Base-by-base conservation (phyloP, 1,140 invertebrate species). In the Tetraneura akinire region DNA sequence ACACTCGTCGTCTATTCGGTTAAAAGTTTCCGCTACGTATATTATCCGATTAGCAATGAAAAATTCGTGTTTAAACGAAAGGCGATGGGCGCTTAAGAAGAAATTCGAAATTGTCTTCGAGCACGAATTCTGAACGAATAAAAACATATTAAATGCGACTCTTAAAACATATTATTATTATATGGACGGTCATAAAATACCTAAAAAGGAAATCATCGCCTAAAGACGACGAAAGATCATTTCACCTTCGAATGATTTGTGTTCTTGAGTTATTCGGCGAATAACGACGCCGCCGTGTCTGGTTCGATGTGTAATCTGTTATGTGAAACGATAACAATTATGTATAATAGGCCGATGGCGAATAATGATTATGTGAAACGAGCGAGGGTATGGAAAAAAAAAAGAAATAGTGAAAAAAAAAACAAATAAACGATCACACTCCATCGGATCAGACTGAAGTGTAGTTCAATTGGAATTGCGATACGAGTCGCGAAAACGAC, bases 61-160 rank as follows among this genome's bases (percentile, higher is more conserved):
- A 23, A 68, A 68, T 68, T 68, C 66, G 18, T 23, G 23, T 68
- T 23, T 16, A 16, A 66, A 21, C 60, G 8, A n/a, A n/a, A n/a
- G n/a, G n/a, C n/a, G n/a, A n/a, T n/a, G 1, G 16, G 14, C 3
- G 26, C 37, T 68, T 23, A 45, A 45, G 42, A 68, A 68, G 66
- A 68, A 47, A 68, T 68, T 68, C 42, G 21, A 23, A 68, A 26
- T 68, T 21, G 42, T 47, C 16, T 37, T 68, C 47, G 21, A 1
- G 10, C 21, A 21, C 14, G n/a, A 68, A 16, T 68, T 68, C 42
- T 68, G 66, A 68, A 47, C 47, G 66, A 68, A 68, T 47, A 68
- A 68, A 68, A 68, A 68, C 37, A n/a, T 42, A 37, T 45, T 47
- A 16, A 45, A 68, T 21, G 37, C 37, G 8, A 47, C 26, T 21